A percentile compares a stretch with the other conserved stretches of the same genome.
These are phyloP conservation scores for Isoperla grammatica DNA, from an alignment of 2,888 invertebrate genomes.

Conservation along the genomic window DNA sequence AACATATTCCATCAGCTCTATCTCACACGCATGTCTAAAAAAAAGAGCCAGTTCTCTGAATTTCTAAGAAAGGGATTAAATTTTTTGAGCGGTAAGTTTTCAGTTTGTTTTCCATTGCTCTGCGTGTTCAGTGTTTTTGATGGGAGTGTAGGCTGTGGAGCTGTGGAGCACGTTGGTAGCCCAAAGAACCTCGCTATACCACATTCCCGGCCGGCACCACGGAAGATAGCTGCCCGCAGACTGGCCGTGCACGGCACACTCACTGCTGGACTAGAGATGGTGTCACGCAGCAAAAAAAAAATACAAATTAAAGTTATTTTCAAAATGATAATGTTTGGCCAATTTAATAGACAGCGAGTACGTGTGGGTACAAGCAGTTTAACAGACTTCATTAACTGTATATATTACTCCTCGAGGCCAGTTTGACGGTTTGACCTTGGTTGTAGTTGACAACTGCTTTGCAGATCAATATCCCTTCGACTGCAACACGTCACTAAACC, in stretches of 20 bases:
- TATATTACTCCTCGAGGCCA: too few species aligned
- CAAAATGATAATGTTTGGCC: slow-evolving; percentile 12
- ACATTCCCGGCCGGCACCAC: slow-evolving; percentile 28
- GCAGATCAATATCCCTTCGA: too few species aligned
- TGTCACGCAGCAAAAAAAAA: neutral
- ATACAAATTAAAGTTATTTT: slow-evolving; percentile 9
- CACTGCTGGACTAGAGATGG: neutral
- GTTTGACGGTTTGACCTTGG: too few species aligned
- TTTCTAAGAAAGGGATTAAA: neutral
- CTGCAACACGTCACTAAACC: too few species aligned
- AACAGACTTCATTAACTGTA: too few species aligned
- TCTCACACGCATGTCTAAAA: slow-evolving; percentile 1
- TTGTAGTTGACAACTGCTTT: too few species aligned
- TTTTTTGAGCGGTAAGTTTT: neutral
- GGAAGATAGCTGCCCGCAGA: slow-evolving; percentile 16
- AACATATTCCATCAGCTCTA: neutral
- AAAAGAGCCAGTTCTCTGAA: neutral
- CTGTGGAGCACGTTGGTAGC: too few species aligned
- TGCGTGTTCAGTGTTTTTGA: slow-evolving; percentile 6
- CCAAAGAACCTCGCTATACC: slow-evolving; percentile 25
- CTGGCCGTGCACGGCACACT: neutral
- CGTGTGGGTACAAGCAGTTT: too few species aligned
- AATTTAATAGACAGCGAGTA: slow-evolving; percentile 4
- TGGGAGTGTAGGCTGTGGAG: slow-evolving; percentile 3
- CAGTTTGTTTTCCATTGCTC: neutral